phyloP scores from a whole-genome alignment of 2,888 invertebrate genomes.

The Scaptomyza tumidula region DNA sequence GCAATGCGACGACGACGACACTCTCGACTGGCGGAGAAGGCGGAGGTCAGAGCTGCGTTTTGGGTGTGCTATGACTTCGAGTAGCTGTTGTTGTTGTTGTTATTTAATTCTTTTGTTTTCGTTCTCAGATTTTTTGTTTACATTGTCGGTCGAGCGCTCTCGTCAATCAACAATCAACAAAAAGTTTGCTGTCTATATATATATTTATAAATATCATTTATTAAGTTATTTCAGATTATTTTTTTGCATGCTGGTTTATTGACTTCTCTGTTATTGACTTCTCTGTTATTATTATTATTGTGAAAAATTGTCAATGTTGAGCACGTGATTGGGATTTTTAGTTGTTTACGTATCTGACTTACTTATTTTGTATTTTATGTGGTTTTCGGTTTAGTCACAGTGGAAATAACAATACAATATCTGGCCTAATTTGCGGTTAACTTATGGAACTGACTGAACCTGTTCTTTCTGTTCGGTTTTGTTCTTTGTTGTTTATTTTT shows the following conservation, averaged over 20 bases:
- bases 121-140: conserved; percentile 46
- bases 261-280: no score
- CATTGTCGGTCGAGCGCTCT: conserved; percentile 55
- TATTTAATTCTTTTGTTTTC: conserved; percentile 24
- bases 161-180: conserved; percentile 30
- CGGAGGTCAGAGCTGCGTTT: conserved; percentile 51
- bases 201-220: conserved; percentile 44
- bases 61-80: conserved; percentile 44
- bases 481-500: neutral
- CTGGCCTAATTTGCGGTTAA: conserved; percentile 44
- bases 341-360: neutral
- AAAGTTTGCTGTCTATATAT: conserved; percentile 1
- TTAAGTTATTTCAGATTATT: conserved; percentile 37
- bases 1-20: conserved; percentile 18
- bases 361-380: conserved; percentile 1
- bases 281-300: neutral
- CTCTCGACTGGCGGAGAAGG: conserved; percentile 29
- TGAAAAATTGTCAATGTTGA: conserved; percentile 7
- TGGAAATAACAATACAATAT: conserved; percentile 30
- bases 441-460: conserved; percentile 32
- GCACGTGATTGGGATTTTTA: conserved; percentile 9
- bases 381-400: conserved; percentile 24
- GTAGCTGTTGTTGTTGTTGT: conserved; percentile 4
- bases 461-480: conserved; percentile 26
- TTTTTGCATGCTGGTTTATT: conserved; percentile 23